These are phyloP conservation scores for Ramphastos sulfuratus DNA, from an alignment of 2,113 vertebrate genomes.

Conservation along the genomic window DNA sequence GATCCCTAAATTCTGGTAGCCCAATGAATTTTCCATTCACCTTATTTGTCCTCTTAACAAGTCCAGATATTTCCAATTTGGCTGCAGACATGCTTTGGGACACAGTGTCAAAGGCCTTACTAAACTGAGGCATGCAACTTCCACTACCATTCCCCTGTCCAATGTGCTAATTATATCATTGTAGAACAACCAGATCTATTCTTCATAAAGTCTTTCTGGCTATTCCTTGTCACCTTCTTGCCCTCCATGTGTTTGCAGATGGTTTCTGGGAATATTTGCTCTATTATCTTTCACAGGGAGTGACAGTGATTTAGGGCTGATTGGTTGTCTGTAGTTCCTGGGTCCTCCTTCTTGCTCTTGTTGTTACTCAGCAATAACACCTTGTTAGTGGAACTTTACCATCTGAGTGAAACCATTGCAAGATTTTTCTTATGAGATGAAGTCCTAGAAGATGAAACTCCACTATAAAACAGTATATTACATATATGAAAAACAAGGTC, in stretches of 20 bases:
- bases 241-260: not conserved
- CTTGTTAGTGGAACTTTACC: not conserved
- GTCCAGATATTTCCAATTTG: not conserved
- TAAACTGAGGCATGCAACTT: not conserved
- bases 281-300: not conserved
- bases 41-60: not conserved
- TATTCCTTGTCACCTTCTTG: not conserved
- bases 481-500: no score
- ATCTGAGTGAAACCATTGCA: not conserved
- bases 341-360: not conserved
- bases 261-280: not conserved
- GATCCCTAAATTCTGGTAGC: not conserved
- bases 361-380: not conserved
- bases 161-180: not conserved
- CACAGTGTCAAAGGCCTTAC: no score
- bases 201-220: not conserved
- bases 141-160: not conserved
- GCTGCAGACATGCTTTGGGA: not conserved
- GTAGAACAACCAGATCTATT: not conserved
- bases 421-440: not conserved
- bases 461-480: not conserved
- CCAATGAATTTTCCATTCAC: not conserved
- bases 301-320: not conserved
- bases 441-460: not conserved
- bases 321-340: not conserved